Evolutionary conservation across 2,113 vertebrate species (phyloP).

Genomic region (Trochalopteron elliotii): DNA sequence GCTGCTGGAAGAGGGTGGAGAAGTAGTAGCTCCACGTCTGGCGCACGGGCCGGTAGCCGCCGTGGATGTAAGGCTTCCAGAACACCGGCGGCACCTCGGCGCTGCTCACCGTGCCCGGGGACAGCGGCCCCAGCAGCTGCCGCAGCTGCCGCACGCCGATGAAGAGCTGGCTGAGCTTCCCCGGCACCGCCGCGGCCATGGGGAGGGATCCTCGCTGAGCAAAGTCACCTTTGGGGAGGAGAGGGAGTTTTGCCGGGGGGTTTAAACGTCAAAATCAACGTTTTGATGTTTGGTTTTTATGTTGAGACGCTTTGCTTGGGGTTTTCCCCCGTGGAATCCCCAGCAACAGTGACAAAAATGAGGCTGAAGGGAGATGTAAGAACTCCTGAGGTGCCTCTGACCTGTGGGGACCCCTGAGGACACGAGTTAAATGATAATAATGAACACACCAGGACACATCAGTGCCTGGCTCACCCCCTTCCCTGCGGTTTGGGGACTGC

Average conservation of each 20-base stretch:
- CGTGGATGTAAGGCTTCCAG: slow-evolving; percentile 88
- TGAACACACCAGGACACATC: not conserved
- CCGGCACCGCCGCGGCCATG: slow-evolving; percentile 86
- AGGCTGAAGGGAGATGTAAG: not conserved
- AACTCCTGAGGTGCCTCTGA: not conserved
- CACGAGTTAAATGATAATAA: not conserved
- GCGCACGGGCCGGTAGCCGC: slow-evolving; percentile 86
- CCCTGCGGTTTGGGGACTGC: not conserved
- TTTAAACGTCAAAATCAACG: not conserved
- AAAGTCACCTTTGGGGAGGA: not conserved
- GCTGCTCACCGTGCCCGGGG: slow-evolving; percentile 83
- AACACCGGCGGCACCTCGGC: slow-evolving; percentile 87
- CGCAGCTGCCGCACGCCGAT: slow-evolving; percentile 79
- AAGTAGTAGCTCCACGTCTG: slow-evolving; percentile 92
- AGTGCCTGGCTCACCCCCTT: not conserved
- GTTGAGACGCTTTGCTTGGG: not conserved
- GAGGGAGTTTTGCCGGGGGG: not conserved
- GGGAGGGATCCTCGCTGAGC: accelerated
- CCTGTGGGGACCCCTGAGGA: not conserved
- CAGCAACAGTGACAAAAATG: not conserved
- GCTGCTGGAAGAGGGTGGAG: slow-evolving; percentile 89
- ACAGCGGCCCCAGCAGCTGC: slow-evolving; percentile 76
- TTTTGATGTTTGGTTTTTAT: no score
- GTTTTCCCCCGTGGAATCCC: not conserved
- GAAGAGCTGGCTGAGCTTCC: slow-evolving; percentile 87